These are phyloP conservation scores for Catajapyx aquilonaris DNA, from an alignment of 1,140 invertebrate genomes.

Conservation along the genomic window DNA sequence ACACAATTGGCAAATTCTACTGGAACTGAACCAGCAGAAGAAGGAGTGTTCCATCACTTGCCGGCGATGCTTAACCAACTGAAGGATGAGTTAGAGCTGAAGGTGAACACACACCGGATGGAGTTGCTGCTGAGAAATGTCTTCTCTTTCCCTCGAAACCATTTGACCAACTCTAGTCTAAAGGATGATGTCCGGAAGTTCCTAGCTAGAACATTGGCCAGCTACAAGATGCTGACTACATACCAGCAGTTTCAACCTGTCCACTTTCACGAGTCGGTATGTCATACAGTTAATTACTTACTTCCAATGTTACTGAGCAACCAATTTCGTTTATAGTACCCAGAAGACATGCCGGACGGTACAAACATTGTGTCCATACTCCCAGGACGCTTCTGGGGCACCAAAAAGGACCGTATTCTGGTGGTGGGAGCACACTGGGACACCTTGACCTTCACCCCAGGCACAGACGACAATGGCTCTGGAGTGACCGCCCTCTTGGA, in stretches of 20 bases:
- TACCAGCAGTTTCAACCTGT: slow-evolving; percentile 13
- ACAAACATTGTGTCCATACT: slow-evolving; percentile 21
- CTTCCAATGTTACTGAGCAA: not conserved
- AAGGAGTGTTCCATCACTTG: no score
- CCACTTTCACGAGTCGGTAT: no score
- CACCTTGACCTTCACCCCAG: slow-evolving; percentile 15
- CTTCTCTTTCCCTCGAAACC: slow-evolving; percentile 13
- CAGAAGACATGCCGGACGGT: slow-evolving; percentile 13
- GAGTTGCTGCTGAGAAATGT: slow-evolving; percentile 14
- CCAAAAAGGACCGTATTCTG: slow-evolving; percentile 17
- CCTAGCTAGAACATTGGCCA: slow-evolving; percentile 11
- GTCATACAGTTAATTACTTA: no score
- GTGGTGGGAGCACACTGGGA: slow-evolving; percentile 25
- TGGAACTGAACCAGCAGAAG: no score
- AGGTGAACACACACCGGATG: slow-evolving; percentile 11
- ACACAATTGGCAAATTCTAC: no score
- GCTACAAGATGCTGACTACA: slow-evolving; percentile 8
- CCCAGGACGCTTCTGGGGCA: slow-evolving; percentile 18
- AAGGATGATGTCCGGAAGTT: slow-evolving; percentile 12
- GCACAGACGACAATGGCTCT: slow-evolving; percentile 24
- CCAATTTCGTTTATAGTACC: no score
- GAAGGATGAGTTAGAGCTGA: no score
- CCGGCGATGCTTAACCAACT: no score
- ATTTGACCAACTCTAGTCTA: slow-evolving; percentile 12
- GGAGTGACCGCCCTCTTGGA: slow-evolving; percentile 22